These are phyloP conservation scores for Copidosoma floridanum DNA, from an alignment of 1,140 invertebrate genomes.

Conservation along the genomic window DNA sequence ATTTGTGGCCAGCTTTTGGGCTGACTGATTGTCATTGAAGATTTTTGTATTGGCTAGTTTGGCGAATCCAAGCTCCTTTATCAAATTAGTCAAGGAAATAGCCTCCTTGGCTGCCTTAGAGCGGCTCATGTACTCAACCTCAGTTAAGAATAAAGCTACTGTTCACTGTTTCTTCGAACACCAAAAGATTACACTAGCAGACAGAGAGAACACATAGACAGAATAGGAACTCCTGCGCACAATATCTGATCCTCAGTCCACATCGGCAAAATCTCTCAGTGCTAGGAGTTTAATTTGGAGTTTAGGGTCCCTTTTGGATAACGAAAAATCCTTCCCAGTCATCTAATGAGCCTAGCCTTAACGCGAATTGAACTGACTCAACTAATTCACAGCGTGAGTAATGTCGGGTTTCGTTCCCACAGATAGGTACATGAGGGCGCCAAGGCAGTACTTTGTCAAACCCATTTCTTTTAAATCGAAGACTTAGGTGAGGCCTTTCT, in stretches of 20 bases:
- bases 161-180: neutral
- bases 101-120: neutral
- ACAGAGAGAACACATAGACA: neutral
- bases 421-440: slow-evolving; percentile 41
- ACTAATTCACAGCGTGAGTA: slow-evolving; percentile 27
- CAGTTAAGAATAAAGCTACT: neutral
- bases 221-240: neutral
- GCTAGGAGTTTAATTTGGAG: too few species aligned
- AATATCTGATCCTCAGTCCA: neutral
- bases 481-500: slow-evolving; percentile 3
- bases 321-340: neutral
- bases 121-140: neutral
- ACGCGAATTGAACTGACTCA: slow-evolving; percentile 19
- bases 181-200: neutral
- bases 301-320: neutral
- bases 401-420: slow-evolving; percentile 41
- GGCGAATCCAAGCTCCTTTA: neutral
- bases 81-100: neutral
- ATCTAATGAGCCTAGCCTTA: slow-evolving; percentile 3
- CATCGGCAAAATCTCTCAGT: neutral
- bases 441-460: slow-evolving; percentile 23
- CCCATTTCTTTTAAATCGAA: slow-evolving; percentile 36
- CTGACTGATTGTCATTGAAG: neutral
- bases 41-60: neutral
- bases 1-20: neutral